Conservation (phyloP, 2,113 vertebrate species). For the Boleophthalmus pectinirostris region DNA sequence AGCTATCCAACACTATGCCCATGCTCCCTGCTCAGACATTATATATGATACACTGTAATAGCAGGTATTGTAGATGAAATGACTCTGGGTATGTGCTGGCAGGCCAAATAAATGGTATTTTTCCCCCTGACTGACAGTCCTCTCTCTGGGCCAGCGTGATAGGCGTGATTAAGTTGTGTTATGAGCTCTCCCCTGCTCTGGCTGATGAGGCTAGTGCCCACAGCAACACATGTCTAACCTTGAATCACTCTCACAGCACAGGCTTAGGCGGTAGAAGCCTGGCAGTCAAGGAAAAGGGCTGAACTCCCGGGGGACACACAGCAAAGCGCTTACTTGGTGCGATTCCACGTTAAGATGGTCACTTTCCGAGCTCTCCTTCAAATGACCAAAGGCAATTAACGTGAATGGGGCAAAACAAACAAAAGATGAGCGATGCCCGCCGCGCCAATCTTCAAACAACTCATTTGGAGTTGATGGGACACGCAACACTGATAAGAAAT, state of each 20-base stretch:
- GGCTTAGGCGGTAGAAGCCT: constrained; percentile 38
- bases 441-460: constrained; percentile 53
- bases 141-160: constrained; percentile 26
- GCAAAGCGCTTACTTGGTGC: constrained; percentile 34
- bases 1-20: not conserved
- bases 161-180: constrained; percentile 48
- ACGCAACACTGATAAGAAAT: constrained; percentile 48
- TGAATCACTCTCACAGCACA: constrained; percentile 42
- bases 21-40: not conserved
- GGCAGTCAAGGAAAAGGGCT: constrained; percentile 53
- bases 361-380: constrained; percentile 42
- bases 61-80: constrained; percentile 3
- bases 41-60: constrained; percentile 9
- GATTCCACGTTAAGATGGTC: constrained; percentile 47
- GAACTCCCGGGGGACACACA: constrained; percentile 52
- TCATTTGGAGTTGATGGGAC: constrained; percentile 49
- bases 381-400: constrained; percentile 62
- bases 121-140: constrained; percentile 60
- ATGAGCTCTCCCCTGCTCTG: constrained; percentile 33
- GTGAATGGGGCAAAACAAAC: constrained; percentile 53
- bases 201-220: constrained; percentile 44
- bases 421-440: constrained; percentile 52
- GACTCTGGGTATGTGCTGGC: constrained; percentile 1
- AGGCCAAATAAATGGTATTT: constrained; percentile 23
- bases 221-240: constrained; percentile 35